Base-by-base conservation (phyloP, 2,888 invertebrate species). In the Trichopoda pennipes region DNA sequence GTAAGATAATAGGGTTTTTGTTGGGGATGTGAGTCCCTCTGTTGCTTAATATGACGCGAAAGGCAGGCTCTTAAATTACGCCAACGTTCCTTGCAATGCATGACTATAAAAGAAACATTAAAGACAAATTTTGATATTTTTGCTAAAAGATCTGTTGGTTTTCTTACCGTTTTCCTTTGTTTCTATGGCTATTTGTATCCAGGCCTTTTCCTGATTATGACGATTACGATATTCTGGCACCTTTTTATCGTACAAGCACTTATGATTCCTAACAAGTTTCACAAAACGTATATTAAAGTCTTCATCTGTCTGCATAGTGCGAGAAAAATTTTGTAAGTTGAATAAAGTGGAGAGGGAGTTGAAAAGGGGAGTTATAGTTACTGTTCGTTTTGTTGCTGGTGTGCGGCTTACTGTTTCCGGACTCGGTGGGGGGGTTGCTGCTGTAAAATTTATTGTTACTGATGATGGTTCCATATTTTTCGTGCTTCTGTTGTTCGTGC, bases 281-380 rank as follows among this genome's bases (percentile, higher is more conserved):
- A 92, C 92, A 84, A 92, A 92, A 56, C 90, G 88, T 53, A 91
- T 90, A 88, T 92, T 92, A 76, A 91, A 89, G 78, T 90, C 89
- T 82, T 91, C 91, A 84, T 91, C 91, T 82, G 92, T 92, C 84
- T 89, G 91, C 92, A 92, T 92, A 78, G 88, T 89, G 74, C 89
- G 88, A 81, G 86, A 75, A 86, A 81, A 88, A 64, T 75, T 75
- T 68, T 69, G 68, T 70, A 23, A 68, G 69, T 73, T 77, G 32
- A 38, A 35, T 35, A 77, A 51, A n/a, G 55, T 81, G 55, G 74
- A 75, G 35, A 80, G 64, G 79, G 80, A 85, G 80, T 78, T 75
- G 56, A 75, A 38, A 60, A 75, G 72, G 12, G 79, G 70, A 3
- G 61, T 82, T 60, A 82, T 82, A 58, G 75, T 79, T 73, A 74